Evolutionary conservation across 2,888 invertebrate species (phyloP).

Genomic region (Phengaris arion): DNA sequence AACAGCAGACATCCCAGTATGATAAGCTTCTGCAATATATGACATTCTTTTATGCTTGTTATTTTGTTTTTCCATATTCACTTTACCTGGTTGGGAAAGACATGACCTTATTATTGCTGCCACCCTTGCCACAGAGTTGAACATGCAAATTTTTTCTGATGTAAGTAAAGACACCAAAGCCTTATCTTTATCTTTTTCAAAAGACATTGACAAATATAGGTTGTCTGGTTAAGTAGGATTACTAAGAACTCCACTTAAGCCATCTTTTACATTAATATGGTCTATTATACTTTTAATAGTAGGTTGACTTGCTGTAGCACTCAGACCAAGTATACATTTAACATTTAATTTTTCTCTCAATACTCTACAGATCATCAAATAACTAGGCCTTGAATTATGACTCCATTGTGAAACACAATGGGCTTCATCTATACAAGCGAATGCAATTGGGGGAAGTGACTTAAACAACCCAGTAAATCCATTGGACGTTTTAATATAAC

Average conservation of each 20-base stretch:
- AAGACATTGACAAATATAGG: slow-evolving; percentile 89
- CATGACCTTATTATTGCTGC: slow-evolving; percentile 89
- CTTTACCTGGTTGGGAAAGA: slow-evolving; percentile 79
- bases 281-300: slow-evolving; percentile 86
- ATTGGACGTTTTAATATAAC: too few relatives aligned
- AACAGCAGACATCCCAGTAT: slow-evolving; percentile 92
- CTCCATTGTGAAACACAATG: slow-evolving; percentile 99
- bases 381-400: slow-evolving; percentile 97
- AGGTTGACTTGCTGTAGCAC: slow-evolving; percentile 95
- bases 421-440: slow-evolving; percentile 98
- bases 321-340: slow-evolving; percentile 93
- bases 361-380: slow-evolving; percentile 90
- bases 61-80: slow-evolving; percentile 59
- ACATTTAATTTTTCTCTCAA: slow-evolving; percentile 91
- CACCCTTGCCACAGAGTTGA: slow-evolving; percentile 89
- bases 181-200: slow-evolving; percentile 88
- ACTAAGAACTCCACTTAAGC: slow-evolving; percentile 86
- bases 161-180: slow-evolving; percentile 86
- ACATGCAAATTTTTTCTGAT: slow-evolving; percentile 82
- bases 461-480: slow-evolving; percentile 85
- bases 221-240: slow-evolving; percentile 90
- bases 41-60: slow-evolving; percentile 82
- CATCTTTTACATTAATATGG: slow-evolving; percentile 86
- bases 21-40: slow-evolving; percentile 91
- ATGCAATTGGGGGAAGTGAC: slow-evolving; percentile 92